Conservation (phyloP, 2,888 invertebrate species). For the Drosophila siamana region DNA sequence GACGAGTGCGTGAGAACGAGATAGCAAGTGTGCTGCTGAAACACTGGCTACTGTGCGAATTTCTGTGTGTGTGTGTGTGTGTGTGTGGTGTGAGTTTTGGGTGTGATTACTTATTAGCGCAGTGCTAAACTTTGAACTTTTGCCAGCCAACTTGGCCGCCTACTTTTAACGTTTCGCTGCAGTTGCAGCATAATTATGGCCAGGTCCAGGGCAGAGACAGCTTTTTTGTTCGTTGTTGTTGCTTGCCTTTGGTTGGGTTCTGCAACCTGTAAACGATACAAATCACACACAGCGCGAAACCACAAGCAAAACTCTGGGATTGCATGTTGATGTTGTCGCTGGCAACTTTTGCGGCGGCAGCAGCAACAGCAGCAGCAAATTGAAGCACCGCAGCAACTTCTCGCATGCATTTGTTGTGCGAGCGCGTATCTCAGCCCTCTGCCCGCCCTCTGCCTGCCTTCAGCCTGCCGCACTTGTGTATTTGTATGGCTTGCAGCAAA, state of each 20-base stretch:
- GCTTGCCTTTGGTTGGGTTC: constrained; percentile 16
- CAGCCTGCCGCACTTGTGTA: constrained; percentile 53
- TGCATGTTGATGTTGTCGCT: constrained; percentile 59
- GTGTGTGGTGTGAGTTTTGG: constrained; percentile 8
- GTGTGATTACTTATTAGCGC: constrained; percentile 24
- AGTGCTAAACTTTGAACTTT: constrained; percentile 53
- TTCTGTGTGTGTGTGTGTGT: too few species aligned
- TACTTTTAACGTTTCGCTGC: neutral
- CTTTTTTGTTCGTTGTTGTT: constrained; percentile 1
- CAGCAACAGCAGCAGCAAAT: constrained; percentile 73
- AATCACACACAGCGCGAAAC: constrained; percentile 60
- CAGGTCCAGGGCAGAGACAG: constrained; percentile 23
- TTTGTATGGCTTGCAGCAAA: constrained; percentile 81
- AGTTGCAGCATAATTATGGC: constrained; percentile 22
- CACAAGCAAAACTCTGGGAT: constrained; percentile 14
- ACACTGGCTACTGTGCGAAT: constrained; percentile 32
- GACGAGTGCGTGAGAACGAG: neutral
- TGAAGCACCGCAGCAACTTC: constrained; percentile 74
- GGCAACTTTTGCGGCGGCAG: constrained; percentile 67
- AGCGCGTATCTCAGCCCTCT: too few species aligned
- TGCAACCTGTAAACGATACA: constrained; percentile 74
- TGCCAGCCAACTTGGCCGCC: neutral
- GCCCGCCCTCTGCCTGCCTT: too few species aligned
- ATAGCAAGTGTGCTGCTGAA: constrained; percentile 4
- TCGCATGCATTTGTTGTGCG: constrained; percentile 29